Evolutionary conservation across 2,113 vertebrate species (phyloP).

Genomic region (Mustela lutreola): DNA sequence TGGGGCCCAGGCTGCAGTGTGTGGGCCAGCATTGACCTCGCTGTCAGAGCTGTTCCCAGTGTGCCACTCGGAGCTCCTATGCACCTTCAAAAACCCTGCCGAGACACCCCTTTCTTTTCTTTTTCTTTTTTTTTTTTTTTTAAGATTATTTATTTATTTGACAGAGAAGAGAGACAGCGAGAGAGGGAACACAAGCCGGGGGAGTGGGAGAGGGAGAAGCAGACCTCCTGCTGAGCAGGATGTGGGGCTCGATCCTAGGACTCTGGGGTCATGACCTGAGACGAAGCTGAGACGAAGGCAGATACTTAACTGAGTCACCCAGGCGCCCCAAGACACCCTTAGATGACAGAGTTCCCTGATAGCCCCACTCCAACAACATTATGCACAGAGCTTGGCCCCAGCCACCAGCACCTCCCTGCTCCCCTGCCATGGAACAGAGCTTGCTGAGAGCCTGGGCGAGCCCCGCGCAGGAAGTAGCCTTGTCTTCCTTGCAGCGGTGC

Average conservation of each 20-base stretch:
- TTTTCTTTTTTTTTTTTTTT: too few species aligned
- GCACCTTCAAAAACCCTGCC: not conserved
- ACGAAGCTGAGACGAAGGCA: too few species aligned
- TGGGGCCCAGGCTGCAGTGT: not conserved
- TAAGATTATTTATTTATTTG: too few species aligned
- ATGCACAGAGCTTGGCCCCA: not conserved
- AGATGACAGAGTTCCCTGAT: not conserved
- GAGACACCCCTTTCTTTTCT: too few species aligned
- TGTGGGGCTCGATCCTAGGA: too few species aligned
- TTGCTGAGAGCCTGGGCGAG: not conserved
- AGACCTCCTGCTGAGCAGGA: too few species aligned
- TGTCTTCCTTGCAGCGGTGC: conserved; percentile 88
- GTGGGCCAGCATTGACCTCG: not conserved
- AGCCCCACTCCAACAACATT: not conserved
- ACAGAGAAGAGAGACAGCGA: too few species aligned
- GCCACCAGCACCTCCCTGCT: not conserved
- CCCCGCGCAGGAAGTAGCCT: conserved; percentile 12
- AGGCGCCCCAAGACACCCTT: too few species aligned
- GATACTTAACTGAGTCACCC: too few species aligned
- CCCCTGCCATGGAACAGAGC: rapidly evolving
- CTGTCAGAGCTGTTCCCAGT: not conserved
- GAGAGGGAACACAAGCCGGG: too few species aligned
- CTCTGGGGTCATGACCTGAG: too few species aligned
- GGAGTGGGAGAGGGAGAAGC: too few species aligned
- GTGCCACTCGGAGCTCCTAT: not conserved